Evolutionary conservation across 2,888 invertebrate species (phyloP).

Genomic region (Drosophila neoperkinsi): DNA sequence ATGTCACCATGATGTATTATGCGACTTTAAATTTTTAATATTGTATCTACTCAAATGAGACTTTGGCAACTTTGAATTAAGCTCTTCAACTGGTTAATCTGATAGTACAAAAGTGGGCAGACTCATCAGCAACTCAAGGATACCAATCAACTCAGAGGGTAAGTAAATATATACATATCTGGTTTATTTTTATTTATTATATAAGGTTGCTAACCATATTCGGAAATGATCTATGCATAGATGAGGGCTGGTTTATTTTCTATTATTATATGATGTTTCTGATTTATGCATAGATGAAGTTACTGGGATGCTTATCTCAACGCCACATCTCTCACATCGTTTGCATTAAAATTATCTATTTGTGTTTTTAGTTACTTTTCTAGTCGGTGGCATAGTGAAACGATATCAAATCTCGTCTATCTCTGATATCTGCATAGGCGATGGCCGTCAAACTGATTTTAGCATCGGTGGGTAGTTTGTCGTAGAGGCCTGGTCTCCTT

Average conservation of each 20-base stretch:
- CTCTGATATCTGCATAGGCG: constrained; percentile 18
- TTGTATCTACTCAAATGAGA: no score
- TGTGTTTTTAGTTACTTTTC: background rate
- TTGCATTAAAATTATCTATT: background rate
- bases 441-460: constrained; percentile 15
- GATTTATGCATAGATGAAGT: background rate
- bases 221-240: background rate
- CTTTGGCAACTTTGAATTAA: no score
- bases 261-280: background rate
- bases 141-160: background rate
- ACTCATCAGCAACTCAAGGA: background rate
- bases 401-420: background rate
- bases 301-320: background rate
- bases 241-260: background rate
- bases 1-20: background rate
- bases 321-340: background rate
- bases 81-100: no score
- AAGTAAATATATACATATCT: no score
- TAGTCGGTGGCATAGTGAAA: constrained; percentile 1
- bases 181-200: background rate
- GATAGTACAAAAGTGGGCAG: background rate
- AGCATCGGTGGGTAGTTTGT: constrained; percentile 13
- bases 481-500: constrained; percentile 14
- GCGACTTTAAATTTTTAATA: no score
- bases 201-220: no score